A percentile compares a stretch with the other conserved stretches of the same genome.
Conservation (phyloP, 2,113 vertebrate species). For the Harpagus bidentatus region DNA sequence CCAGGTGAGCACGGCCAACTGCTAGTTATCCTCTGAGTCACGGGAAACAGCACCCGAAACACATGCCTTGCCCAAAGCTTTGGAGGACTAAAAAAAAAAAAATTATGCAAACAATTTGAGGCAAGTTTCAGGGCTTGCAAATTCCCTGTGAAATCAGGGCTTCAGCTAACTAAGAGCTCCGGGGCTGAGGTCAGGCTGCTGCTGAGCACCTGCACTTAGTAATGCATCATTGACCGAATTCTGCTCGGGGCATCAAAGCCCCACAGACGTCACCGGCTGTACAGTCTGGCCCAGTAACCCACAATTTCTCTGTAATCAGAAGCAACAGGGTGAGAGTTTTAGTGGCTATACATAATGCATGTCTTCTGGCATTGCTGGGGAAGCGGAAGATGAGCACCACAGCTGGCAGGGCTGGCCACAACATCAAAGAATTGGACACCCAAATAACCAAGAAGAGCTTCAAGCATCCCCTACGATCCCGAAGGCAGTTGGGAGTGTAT, state of each 20-base stretch:
- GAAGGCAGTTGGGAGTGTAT: background rate
- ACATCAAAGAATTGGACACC: rapidly evolving
- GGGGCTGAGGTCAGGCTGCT: background rate
- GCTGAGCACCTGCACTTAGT: background rate
- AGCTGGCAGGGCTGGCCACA: rapidly evolving
- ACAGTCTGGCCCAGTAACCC: background rate
- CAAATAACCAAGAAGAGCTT: background rate
- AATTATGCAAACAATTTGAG: background rate
- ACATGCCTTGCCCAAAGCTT: background rate
- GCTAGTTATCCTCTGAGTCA: slow-evolving; percentile 39
- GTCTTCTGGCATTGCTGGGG: background rate
- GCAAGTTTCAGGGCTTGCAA: background rate
- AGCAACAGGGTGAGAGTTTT: slow-evolving; percentile 14
- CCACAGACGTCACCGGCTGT: background rate
- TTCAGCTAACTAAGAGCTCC: background rate
- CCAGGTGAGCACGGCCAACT: slow-evolving; percentile 26
- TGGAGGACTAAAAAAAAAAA: background rate
- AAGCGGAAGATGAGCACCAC: background rate
- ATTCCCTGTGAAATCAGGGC: background rate
- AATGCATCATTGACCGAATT: background rate
- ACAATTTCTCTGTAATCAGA: background rate
- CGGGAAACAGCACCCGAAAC: background rate
- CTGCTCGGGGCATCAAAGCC: background rate
- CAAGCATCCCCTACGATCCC: background rate
- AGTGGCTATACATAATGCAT: background rate